Evolutionary conservation across 2,888 invertebrate species (phyloP).

Genomic region (Drosophila histrio): DNA sequence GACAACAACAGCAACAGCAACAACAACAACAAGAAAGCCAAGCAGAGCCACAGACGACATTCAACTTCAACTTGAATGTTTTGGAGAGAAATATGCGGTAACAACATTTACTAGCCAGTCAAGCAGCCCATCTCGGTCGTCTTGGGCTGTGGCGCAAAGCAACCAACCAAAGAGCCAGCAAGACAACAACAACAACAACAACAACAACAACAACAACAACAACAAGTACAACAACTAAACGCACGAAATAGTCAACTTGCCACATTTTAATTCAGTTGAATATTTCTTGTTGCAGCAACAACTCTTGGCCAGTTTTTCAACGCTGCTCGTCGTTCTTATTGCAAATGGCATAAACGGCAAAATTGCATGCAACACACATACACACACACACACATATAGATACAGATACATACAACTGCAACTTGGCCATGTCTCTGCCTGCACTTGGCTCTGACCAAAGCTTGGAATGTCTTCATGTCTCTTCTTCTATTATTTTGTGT

Average conservation of each 20-base stretch:
- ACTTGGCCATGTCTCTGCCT: slow-evolving; percentile 42
- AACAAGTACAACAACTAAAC: slow-evolving; percentile 28
- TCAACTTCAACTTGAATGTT: slow-evolving; percentile 71
- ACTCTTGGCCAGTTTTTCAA: slow-evolving; percentile 41
- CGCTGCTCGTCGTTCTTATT: slow-evolving; percentile 54
- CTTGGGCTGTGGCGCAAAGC: slow-evolving; percentile 19
- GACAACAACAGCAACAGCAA: slow-evolving; percentile 29
- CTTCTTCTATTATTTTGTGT: slow-evolving; percentile 53
- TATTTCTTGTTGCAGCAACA: slow-evolving; percentile 57
- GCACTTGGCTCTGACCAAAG: slow-evolving; percentile 53
- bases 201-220: slow-evolving; percentile 24
- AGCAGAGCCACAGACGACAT: slow-evolving; percentile 58
- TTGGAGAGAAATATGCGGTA: slow-evolving; percentile 73
- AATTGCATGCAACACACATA: slow-evolving; percentile 63
- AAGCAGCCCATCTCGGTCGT: slow-evolving; percentile 25
- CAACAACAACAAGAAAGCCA: slow-evolving; percentile 20
- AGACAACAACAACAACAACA: slow-evolving; percentile 27
- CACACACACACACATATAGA: slow-evolving; percentile 16
- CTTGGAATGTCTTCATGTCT: slow-evolving; percentile 57
- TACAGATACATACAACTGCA: slow-evolving; percentile 4
- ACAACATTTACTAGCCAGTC: slow-evolving; percentile 67
- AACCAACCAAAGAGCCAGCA: slow-evolving; percentile 39
- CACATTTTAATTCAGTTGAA: slow-evolving; percentile 81
- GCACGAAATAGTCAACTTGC: slow-evolving; percentile 77
- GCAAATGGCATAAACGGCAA: slow-evolving; percentile 69